Evolutionary conservation across 2,888 invertebrate genomes (phyloP).

Genomic region (Watsonalla binaria): DNA sequence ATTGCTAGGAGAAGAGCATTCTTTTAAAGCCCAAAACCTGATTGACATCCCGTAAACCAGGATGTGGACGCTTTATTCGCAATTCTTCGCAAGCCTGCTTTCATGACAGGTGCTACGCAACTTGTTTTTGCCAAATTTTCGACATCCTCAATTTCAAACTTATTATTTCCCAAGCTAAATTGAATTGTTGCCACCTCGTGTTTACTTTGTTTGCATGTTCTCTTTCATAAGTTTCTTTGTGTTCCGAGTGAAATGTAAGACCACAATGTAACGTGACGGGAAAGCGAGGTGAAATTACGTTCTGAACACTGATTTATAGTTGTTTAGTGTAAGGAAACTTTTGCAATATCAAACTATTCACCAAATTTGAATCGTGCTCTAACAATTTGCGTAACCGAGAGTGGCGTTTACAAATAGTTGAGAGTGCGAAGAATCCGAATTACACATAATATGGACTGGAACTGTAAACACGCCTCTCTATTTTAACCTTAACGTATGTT

Average conservation of each 20-base stretch:
- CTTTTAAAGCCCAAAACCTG: too few species aligned
- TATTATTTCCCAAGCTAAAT: not conserved
- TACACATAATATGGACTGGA: too few species aligned
- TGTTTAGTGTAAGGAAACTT: too few species aligned
- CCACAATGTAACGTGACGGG: conserved; percentile 26
- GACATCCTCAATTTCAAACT: not conserved
- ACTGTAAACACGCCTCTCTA: conserved; percentile 5
- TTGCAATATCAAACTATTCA: too few species aligned
- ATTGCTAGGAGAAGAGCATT: too few species aligned
- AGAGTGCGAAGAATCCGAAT: too few species aligned
- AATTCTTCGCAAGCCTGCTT: not conserved
- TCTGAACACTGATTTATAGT: too few species aligned
- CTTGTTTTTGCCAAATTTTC: conserved; percentile 1
- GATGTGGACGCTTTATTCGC: not conserved
- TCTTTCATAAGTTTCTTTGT: conserved; percentile 19
- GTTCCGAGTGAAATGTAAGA: conserved; percentile 28
- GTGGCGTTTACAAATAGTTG: too few species aligned
- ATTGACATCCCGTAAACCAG: not conserved
- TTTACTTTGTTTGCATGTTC: not conserved
- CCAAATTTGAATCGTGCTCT: too few species aligned
- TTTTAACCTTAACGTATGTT: conserved; percentile 8
- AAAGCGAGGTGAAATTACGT: conserved; percentile 17
- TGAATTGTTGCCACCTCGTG: not conserved
- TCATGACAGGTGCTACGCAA: not conserved
- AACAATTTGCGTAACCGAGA: too few species aligned